Conservation (phyloP, 2,113 vertebrate species). For the Spizaetus ornatus region DNA sequence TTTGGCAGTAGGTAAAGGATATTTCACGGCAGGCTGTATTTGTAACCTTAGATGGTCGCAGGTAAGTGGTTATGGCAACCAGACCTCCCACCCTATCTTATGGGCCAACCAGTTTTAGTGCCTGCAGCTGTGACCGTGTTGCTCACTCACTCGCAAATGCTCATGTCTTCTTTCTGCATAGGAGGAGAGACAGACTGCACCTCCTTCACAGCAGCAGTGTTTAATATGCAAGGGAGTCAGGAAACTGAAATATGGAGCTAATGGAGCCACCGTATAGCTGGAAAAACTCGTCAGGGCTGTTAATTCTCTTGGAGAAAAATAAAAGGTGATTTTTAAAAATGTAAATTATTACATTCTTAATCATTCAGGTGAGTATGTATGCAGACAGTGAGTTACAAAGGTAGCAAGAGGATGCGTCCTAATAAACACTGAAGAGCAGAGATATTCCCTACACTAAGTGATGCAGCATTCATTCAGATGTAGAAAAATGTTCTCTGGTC, state of each 20-base stretch:
- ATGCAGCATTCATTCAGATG: neutral
- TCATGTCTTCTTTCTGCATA: neutral
- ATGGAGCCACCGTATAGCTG: neutral
- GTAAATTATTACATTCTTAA: neutral
- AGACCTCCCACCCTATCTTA: neutral
- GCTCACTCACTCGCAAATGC: neutral
- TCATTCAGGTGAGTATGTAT: neutral
- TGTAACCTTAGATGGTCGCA: neutral
- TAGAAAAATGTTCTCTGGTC: neutral
- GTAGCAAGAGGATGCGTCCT: neutral
- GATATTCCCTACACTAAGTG: neutral
- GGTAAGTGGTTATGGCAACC: neutral
- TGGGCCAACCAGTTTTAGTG: neutral
- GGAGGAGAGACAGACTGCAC: neutral
- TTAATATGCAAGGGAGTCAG: neutral
- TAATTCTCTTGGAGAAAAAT: neutral
- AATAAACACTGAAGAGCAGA: neutral
- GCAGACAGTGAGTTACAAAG: neutral
- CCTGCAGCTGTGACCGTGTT: neutral
- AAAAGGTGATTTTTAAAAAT: neutral
- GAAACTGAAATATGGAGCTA: neutral
- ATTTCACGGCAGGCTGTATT: neutral
- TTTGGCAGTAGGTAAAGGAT: neutral
- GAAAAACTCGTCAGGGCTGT: neutral
- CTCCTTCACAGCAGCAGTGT: neutral